phyloP scores from a whole-genome alignment of 1,140 invertebrate genomes.

The Drosophila lini region DNA sequence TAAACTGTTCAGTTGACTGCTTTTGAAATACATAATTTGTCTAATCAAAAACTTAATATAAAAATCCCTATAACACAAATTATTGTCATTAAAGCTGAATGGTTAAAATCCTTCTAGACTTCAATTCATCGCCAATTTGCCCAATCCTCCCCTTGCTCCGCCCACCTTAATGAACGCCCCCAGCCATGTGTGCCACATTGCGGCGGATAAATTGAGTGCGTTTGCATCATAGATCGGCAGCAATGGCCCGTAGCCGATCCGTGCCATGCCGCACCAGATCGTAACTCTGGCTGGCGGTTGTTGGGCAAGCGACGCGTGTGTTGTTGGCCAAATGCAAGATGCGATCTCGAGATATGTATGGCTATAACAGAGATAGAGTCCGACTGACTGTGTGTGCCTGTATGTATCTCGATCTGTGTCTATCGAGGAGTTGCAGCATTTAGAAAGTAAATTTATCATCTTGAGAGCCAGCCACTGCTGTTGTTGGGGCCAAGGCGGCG shows the following conservation, averaged over 20 bases:
- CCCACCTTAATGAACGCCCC: slow-evolving; percentile 9
- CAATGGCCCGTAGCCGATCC: slow-evolving; percentile 37
- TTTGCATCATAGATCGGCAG: slow-evolving; percentile 69
- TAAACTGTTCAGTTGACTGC: background rate
- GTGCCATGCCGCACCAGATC: slow-evolving; percentile 58
- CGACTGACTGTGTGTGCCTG: slow-evolving; percentile 8
- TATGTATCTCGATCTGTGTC: slow-evolving; percentile 30
- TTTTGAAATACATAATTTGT: background rate
- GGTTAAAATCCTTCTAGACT: background rate
- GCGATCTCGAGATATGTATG: slow-evolving; percentile 63
- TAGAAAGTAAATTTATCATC: slow-evolving; percentile 77
- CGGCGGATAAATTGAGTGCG: slow-evolving; percentile 47
- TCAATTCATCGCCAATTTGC: background rate
- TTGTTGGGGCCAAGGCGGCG: slow-evolving; percentile 20
- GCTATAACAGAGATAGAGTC: slow-evolving; percentile 27
- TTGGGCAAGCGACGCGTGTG: slow-evolving; percentile 69
- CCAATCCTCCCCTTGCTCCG: background rate
- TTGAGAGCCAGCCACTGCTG: slow-evolving; percentile 6
- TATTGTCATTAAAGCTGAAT: background rate
- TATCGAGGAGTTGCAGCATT: slow-evolving; percentile 56
- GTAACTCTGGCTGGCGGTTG: slow-evolving; percentile 63
- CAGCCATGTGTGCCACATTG: slow-evolving; percentile 37
- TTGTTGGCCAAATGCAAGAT: slow-evolving; percentile 69
- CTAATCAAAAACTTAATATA: too few species aligned
- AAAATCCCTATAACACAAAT: background rate